Percentiles rank a stretch among this genome's conserved stretches.
Evolutionary conservation across 2,888 invertebrate species (phyloP).

Genomic region (Nebria brevicollis): DNA sequence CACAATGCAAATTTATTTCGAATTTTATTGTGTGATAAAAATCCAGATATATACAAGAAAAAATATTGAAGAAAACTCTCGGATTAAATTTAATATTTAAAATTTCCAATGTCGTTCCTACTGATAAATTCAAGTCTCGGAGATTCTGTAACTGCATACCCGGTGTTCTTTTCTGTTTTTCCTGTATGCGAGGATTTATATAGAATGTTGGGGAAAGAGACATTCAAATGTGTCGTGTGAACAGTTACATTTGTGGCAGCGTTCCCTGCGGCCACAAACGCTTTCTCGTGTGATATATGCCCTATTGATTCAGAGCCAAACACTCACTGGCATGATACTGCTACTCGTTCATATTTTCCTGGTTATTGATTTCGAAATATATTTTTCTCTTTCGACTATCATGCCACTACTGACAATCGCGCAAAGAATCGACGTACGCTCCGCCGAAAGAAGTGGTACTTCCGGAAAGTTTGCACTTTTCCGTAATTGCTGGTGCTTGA

Average conservation of each 20-base stretch:
- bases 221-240: constrained; percentile 1
- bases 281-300: neutral
- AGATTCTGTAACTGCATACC: neutral
- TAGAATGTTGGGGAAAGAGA: neutral
- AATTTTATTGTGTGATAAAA: neutral
- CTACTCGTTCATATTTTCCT: constrained; percentile 44
- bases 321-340: neutral
- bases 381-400: neutral
- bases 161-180: neutral
- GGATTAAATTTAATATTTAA: neutral
- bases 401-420: neutral
- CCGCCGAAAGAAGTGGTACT: neutral
- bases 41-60: neutral
- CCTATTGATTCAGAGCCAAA: neutral
- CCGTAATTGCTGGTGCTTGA: constrained; percentile 48
- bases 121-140: neutral
- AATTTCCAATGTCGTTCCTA: neutral
- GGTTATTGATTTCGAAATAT: constrained; percentile 45
- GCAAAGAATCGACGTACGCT: neutral
- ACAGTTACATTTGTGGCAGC: neutral
- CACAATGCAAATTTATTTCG: neutral
- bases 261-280: constrained; percentile 1
- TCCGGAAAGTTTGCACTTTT: constrained; percentile 47
- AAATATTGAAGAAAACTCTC: neutral
- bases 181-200: neutral